Evolutionary conservation across 2,113 vertebrate genomes (phyloP).

Genomic region (Salvelinus alpinus): DNA sequence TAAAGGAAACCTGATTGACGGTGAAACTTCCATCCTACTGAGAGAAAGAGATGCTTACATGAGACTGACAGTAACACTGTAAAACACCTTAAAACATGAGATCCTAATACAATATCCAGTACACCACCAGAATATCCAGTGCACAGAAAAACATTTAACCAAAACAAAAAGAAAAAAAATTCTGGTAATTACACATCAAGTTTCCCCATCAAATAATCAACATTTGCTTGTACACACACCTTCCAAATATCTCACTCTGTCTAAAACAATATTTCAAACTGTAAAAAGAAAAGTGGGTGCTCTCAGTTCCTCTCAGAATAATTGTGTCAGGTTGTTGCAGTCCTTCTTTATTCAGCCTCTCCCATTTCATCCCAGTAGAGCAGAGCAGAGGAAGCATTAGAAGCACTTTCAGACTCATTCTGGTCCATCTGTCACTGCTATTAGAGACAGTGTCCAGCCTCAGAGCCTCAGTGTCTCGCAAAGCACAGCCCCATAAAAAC

Average conservation of each 20-base stretch:
- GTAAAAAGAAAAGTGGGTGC: constrained; percentile 23
- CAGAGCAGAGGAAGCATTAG: constrained; percentile 66
- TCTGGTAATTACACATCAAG: too few species aligned
- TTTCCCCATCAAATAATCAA: too few species aligned
- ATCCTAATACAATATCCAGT: too few species aligned
- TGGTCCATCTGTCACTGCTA: constrained; percentile 76
- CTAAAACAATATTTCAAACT: background rate
- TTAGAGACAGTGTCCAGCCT: constrained; percentile 72
- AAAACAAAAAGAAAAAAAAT: too few species aligned
- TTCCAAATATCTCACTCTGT: background rate
- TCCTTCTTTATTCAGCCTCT: constrained; percentile 3
- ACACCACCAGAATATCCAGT: too few species aligned
- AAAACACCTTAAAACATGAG: background rate
- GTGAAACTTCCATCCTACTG: background rate
- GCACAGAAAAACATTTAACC: too few species aligned
- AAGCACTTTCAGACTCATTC: constrained; percentile 72
- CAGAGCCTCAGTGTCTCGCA: constrained; percentile 45
- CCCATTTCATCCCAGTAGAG: constrained; percentile 35
- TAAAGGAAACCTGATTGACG: constrained; percentile 17
- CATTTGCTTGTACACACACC: too few species aligned
- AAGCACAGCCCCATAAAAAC: constrained; percentile 43
- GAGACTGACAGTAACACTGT: background rate
- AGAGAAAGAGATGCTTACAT: background rate
- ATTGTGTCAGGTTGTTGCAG: constrained; percentile 11
- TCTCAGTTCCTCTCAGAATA: constrained; percentile 12